Base-by-base conservation (phyloP, 1,140 invertebrate species). In the Drosophila teissieri region DNA sequence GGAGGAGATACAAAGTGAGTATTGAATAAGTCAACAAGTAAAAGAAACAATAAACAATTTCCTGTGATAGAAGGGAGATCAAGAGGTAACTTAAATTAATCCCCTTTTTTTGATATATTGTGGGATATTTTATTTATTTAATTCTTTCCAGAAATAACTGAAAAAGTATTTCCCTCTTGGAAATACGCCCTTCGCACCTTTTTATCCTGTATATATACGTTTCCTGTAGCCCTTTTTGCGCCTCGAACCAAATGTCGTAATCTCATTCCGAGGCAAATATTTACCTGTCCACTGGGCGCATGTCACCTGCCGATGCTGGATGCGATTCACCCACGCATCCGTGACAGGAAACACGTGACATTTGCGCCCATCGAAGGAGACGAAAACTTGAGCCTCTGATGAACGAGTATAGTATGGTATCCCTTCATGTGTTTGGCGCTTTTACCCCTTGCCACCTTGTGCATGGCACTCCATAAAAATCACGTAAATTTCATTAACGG, bases 401-500 rank as follows among this genome's bases (percentile, higher is more conserved):
- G 27, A 11, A 19, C 19, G 19, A 19, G 19, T 19, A 19, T 2
- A 19, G 19, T 19, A 36, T 55, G 34, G 22, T 42, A 19, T 40
- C 3, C 37, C 12, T 14, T 60, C 54, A 58, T n/a, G 34, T 36
- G 51, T 60, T 63, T 46, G 14, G 14, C 14, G 53, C 36, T 62
- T 49, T 61, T 17, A 17, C 11, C 53, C 48, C n/a, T n/a, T 12
- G 55, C 53, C 56, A 12, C 55, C 51, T 63, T 49, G 48, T 44
- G 36, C 68, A 57, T 65, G 44, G 46, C 80, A 86, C 60, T 89
- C 56, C 68, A 73, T 83, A 54, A 60, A 70, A 83, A 80, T 89
- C 76, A 74, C 76, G 84, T 88, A 84, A 89, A 89, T 84, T 88
- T 89, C 80, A 88, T 84, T 88, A 84, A 88, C 76, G 22, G 46